Evolutionary conservation across 2,888 invertebrate species (phyloP).

Genomic region (Oscheius myriophilus): DNA sequence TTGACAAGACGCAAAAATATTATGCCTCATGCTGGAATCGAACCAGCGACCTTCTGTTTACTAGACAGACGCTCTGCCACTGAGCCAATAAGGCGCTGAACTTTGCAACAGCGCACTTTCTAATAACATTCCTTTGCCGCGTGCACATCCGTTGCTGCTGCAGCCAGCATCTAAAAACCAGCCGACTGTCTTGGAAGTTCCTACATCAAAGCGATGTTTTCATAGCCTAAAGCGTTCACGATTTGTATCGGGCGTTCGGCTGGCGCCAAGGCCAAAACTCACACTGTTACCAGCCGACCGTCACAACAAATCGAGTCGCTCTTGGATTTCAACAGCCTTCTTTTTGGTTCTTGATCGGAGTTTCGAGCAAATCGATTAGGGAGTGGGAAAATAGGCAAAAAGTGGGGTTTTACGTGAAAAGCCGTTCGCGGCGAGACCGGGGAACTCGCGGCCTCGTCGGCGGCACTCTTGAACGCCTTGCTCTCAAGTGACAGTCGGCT

Average conservation of each 20-base stretch:
- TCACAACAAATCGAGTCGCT: too few species aligned
- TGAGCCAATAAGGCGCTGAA: conserved; percentile 66
- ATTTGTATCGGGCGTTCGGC: too few species aligned
- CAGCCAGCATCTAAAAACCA: too few species aligned
- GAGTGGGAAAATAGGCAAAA: not conserved
- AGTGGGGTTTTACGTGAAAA: not conserved
- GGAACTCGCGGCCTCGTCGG: not conserved
- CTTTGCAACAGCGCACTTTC: too few species aligned
- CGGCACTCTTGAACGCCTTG: conserved; percentile 15
- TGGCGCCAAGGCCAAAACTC: too few species aligned
- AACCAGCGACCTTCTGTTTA: conserved; percentile 68
- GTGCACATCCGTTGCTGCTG: too few species aligned
- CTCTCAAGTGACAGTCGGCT: conserved; percentile 20
- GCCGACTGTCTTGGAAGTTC: too few species aligned
- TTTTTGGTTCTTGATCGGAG: not conserved
- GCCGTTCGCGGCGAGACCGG: not conserved
- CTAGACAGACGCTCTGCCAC: conserved; percentile 68
- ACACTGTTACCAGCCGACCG: too few species aligned
- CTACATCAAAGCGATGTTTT: too few species aligned
- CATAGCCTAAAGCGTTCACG: too few species aligned
- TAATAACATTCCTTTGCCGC: too few species aligned
- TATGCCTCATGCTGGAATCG: conserved; percentile 66
- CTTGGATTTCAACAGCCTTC: not conserved
- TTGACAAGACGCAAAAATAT: not conserved
- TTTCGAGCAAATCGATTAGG: not conserved